These are phyloP conservation scores for Dasypogon diadema DNA, from an alignment of 2,888 invertebrate genomes.

Conservation along the genomic window DNA sequence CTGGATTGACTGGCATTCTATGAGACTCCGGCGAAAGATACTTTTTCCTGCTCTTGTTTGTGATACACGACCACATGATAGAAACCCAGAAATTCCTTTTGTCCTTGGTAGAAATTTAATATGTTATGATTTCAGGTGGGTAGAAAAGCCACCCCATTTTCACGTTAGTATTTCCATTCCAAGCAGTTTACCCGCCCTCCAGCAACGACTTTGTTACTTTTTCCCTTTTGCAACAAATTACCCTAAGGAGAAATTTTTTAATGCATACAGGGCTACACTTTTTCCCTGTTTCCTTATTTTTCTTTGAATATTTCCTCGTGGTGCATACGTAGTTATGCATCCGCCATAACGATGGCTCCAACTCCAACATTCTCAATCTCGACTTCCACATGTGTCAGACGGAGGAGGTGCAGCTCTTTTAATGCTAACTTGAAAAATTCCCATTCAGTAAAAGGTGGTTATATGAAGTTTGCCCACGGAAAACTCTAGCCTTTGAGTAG, in stretches of 20 bases:
- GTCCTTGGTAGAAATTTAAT: constrained; percentile 9
- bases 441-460: not conserved
- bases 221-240: constrained; percentile 19
- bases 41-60: not conserved
- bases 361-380: too few species aligned
- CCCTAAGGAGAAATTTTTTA: constrained; percentile 24
- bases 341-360: not conserved
- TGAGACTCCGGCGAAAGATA: not conserved
- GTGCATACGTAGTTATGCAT: not conserved
- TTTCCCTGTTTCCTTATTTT: not conserved
- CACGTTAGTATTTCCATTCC: constrained; percentile 29
- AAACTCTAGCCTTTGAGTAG: too few species aligned
- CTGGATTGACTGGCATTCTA: not conserved
- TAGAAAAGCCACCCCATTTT: constrained; percentile 1
- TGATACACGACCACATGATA: too few species aligned
- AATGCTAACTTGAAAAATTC: not conserved
- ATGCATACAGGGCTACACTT: constrained; percentile 31
- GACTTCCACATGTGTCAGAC: too few species aligned
- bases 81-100: not conserved
- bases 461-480: too few species aligned
- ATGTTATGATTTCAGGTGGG: constrained; percentile 9
- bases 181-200: not conserved
- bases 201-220: not conserved
- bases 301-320: not conserved
- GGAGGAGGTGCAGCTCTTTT: not conserved